A percentile compares a stretch with the other conserved stretches of the same genome.
Evolutionary conservation across 2,797 vertebrate genomes (phyloP).

Genomic region (Arremon brunneinucha): DNA sequence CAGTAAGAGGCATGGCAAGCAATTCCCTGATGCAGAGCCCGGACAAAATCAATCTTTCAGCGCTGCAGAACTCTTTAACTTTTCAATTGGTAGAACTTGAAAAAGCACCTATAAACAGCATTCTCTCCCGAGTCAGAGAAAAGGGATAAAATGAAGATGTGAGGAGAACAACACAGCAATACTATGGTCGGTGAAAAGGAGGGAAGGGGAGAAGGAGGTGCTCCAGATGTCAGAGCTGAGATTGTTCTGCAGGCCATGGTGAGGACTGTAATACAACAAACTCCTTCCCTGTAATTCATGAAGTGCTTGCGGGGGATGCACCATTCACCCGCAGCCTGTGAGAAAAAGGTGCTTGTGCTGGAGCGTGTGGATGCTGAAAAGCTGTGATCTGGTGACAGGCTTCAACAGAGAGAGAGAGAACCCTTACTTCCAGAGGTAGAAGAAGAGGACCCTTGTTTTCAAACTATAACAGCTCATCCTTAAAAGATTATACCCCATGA

Average conservation of each 20-base stretch:
- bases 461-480: neutral
- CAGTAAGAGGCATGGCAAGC: neutral
- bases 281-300: neutral
- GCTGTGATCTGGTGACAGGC: neutral
- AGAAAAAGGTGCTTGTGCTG: accelerated
- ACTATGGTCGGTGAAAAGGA: neutral
- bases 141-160: neutral
- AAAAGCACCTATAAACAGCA: neutral
- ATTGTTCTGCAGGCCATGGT: neutral
- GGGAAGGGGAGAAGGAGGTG: neutral
- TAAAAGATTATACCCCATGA: neutral
- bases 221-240: neutral
- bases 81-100: neutral
- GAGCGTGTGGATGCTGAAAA: neutral
- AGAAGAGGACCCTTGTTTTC: neutral
- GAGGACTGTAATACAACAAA: neutral
- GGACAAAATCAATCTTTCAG: neutral
- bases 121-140: neutral
- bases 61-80: accelerated
- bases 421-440: neutral
- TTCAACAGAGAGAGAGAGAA: neutral
- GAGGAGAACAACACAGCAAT: neutral
- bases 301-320: neutral
- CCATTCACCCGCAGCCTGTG: accelerated
- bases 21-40: neutral